Conservation (phyloP, 2,797 vertebrate species). For the Anniella stebbinsi region DNA sequence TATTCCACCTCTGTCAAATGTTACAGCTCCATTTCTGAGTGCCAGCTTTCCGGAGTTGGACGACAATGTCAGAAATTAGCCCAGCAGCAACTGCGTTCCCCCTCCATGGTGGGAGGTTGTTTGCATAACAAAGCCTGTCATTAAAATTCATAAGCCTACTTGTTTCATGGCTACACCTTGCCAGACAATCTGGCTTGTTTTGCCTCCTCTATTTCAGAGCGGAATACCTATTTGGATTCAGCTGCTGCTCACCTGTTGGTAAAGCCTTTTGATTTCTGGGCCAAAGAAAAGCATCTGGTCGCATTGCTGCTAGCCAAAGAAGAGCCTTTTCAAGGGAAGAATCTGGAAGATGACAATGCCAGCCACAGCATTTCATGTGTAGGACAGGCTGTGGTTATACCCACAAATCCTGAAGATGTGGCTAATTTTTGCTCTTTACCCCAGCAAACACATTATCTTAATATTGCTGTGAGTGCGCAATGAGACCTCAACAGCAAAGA, state of each 20-base stretch:
- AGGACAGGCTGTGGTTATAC: background rate
- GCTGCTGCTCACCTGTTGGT: background rate
- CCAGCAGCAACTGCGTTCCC: background rate
- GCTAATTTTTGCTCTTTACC: background rate
- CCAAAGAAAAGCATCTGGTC: constrained; percentile 15
- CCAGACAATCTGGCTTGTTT: background rate
- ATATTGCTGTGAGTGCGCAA: background rate
- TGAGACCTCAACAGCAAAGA: background rate
- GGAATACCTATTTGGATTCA: background rate
- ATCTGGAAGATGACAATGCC: no score
- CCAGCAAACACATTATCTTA: background rate
- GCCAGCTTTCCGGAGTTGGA: background rate
- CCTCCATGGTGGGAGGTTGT: background rate
- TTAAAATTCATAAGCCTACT: constrained; percentile 24
- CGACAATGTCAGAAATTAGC: background rate
- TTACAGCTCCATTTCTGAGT: background rate
- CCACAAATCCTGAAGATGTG: background rate
- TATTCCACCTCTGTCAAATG: background rate
- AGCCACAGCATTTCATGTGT: background rate
- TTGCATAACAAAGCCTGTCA: background rate
- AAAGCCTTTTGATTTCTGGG: constrained; percentile 48
- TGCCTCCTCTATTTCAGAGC: background rate
- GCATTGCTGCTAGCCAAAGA: constrained; percentile 20
- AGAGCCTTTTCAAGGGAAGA: background rate
- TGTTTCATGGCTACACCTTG: background rate